These are phyloP conservation scores for Nemotelus pantherinus DNA, from an alignment of 2,888 invertebrate species.

Conservation along the genomic window DNA sequence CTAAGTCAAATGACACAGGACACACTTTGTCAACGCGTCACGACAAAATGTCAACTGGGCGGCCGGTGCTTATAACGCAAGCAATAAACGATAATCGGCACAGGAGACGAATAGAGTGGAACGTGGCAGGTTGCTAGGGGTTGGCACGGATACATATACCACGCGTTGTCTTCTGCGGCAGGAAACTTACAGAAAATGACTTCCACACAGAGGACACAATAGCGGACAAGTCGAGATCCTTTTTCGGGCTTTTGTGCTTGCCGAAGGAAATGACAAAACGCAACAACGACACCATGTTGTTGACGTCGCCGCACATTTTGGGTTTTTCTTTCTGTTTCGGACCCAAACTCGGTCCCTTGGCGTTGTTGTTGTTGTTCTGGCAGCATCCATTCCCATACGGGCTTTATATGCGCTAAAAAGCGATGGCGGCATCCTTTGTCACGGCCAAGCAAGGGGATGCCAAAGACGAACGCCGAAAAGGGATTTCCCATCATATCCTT, in stretches of 20 bases:
- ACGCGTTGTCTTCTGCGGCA: constrained; percentile 7
- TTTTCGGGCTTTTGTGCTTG: constrained; percentile 33
- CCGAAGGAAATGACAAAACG: constrained; percentile 17
- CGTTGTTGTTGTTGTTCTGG: constrained; percentile 13
- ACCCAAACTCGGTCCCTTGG: not conserved
- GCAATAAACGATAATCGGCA: constrained; percentile 31
- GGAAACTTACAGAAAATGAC: constrained; percentile 28
- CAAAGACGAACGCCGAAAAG: constrained; percentile 24
- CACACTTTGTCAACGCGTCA: constrained; percentile 32
- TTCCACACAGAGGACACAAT: constrained; percentile 30
- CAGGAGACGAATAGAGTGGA: constrained; percentile 20
- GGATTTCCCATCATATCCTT: constrained; percentile 37
- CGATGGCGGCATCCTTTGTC: constrained; percentile 33
- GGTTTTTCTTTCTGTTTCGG: constrained; percentile 30
- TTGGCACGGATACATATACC: not conserved
- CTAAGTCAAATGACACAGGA: not conserved
- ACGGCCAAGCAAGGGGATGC: constrained; percentile 24
- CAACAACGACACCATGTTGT: constrained; percentile 28
- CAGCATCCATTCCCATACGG: not conserved
- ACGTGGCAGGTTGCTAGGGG: constrained; percentile 34
- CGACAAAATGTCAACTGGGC: constrained; percentile 36
- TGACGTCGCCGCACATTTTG: constrained; percentile 39
- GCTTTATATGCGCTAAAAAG: constrained; percentile 35
- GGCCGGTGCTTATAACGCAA: constrained; percentile 29
- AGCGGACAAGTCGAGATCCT: constrained; percentile 21